Base-by-base conservation (phyloP, 2,113 vertebrate species). In the Rhipidura dahli region DNA sequence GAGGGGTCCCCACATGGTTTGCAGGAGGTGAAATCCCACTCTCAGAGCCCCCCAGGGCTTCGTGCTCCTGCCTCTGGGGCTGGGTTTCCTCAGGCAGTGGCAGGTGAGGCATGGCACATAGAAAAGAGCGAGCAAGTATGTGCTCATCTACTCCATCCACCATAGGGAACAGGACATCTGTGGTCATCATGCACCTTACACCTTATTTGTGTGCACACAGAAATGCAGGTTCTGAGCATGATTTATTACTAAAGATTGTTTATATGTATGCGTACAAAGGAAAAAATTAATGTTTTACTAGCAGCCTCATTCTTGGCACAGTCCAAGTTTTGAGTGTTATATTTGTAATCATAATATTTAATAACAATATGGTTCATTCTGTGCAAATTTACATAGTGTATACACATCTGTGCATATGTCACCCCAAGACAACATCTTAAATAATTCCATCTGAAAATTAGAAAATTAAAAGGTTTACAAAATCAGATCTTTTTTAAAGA, bases 81-180 rank as follows among this genome's bases (percentile, higher is more conserved):
- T 37, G 93, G 11, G 26, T 26, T 63, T 51, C 40, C 13, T 9
- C n/a, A 7, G 42, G 18, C 50, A 13, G 54, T 1, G 37, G 37
- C 17, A 15, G 59, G 27, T 9, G 44, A 81, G 72, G 47, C 24
- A 11, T 3, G 27, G 59, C 10, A 27, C 6, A 0, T 9, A 2
- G 10, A 16, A 18, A 63, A 28, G 23, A 17, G 1, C 2, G 1
- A 4, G 12, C 14, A 10, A n/a, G 17, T 3, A 9, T 33, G 7
- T 60, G n/a, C 31, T 40, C 3, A 39, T 47, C 35, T 39, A 0
- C 33, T n/a, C 45, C 31, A 1, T 12, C 42, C 33, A 1, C 15
- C 51, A 12, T 44, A 19, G 33, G 23, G 3, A 18, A 19, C 27
- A 23, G 54, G 33, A 18, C 11, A 9, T 27, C 27, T 31, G 3